Evolutionary conservation across 1,140 invertebrate genomes (phyloP), one percentile per base, ranked within the genome.

Genomic region (Pseudomyrmex gracilis): DNA sequence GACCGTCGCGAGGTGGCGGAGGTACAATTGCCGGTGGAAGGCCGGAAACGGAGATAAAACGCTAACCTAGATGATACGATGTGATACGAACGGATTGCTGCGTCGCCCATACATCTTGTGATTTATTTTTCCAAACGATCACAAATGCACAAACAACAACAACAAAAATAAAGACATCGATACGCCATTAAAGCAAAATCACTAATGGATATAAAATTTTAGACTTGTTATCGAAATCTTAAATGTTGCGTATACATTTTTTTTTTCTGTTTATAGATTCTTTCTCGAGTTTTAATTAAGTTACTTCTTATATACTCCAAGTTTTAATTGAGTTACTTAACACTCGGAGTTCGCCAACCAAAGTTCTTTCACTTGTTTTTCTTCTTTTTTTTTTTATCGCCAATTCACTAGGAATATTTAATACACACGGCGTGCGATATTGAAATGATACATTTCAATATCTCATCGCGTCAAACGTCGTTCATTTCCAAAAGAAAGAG

Each of bases 251-350:
- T 20, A 58, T 3, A 8, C 10, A 58, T 20, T 10, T 58, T 20
- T 10, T 20, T 57, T 57, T 10, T 24, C 2, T 61, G 22, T 5
- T 61, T 24, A 20, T 71, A n/a, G 24, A 55, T 51, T n/a, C 15
- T 3, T 68, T 9, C 4, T 53, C 9, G 55, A 15, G 17, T 71
- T 13, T 7, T 57, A 43, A 22, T 17, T 49, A 15, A 68, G 24
- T 71, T 12, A 7, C 22, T n/a, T 71, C 24, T 45, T 34, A 17
- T 34, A 22, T 24, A 71, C 20, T n/a, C 13, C 0, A 49, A 49
- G 20, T 76, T 76, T 17, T 51, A 51, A 64, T 76, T 20, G 12
- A 20, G 24, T 74, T 34, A 64, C 22, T 64, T 66, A 76, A 43
- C 9, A 20, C 12, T n/a, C 12, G 1, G 13, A 61, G 9, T 1